phyloP scores from a whole-genome alignment of 2,797 vertebrate genomes.

The Yasuhikotakia modesta region DNA sequence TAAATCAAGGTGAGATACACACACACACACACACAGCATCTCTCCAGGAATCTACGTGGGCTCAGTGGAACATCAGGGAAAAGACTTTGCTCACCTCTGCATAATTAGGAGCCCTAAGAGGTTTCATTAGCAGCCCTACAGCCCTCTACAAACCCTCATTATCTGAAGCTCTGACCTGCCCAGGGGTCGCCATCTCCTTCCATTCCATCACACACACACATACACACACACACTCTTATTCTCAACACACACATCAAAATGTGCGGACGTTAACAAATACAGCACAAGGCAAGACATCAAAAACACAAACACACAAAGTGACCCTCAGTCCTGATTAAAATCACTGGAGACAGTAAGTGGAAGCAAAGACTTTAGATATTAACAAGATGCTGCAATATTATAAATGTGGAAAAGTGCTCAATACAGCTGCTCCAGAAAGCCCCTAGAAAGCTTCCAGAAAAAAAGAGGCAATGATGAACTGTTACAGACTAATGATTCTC shows the following conservation, averaged over 20 bases:
- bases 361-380: neutral
- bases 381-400: too few relatives aligned
- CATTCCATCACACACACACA: slow-evolving; percentile 25
- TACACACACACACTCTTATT: too few relatives aligned
- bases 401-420: too few relatives aligned
- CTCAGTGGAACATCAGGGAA: slow-evolving; percentile 42
- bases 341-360: neutral
- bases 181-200: slow-evolving; percentile 32
- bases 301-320: neutral
- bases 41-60: slow-evolving; percentile 33
- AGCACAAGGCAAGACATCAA: neutral
- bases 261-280: neutral
- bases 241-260: neutral
- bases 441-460: too few relatives aligned
- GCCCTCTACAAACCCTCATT: slow-evolving; percentile 54
- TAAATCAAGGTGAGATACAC: slow-evolving; percentile 66
- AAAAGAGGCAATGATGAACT: too few relatives aligned
- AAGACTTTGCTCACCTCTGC: slow-evolving; percentile 53
- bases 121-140: slow-evolving; percentile 55
- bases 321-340: neutral
- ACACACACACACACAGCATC: slow-evolving; percentile 17
- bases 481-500: too few relatives aligned
- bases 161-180: slow-evolving; percentile 48
- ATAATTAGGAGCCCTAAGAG: slow-evolving; percentile 74
- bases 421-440: too few relatives aligned